Base-by-base conservation (phyloP, 2,888 invertebrate genomes). In the Erynnis tages region DNA sequence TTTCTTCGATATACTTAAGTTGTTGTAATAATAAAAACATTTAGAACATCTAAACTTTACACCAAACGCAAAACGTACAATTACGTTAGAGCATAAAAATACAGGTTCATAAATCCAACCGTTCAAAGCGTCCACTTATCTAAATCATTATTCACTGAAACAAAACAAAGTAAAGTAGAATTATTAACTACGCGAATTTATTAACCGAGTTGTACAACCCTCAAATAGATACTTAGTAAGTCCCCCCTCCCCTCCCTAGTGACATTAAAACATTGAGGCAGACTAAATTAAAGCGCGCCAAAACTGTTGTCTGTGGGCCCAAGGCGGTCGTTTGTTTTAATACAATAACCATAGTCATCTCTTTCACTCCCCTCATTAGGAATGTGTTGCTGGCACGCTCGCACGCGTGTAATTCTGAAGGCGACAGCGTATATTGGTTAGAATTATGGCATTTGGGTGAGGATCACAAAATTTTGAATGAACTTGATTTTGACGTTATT, bases 231-330 rank as follows among this genome's bases (percentile, higher is more conserved):
- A 87, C 83, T 86, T 83, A 86, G 79, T 71, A 69, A 71, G 67
- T 66, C 66, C 61, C 63, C 64, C 61, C 64, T 61, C 64, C 66
- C 61, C 62, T 71, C 79, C 80, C 80, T 60, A 54, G 76, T 70
- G 82, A 81, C 87, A 84, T 83, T 86, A 84, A 84, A 86, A 86
- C 86, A 86, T 85, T 79, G 82, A 82, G 73, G 70, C 78, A 79
- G 86, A 85, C 87, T 82, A 87, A 89, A 87, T 89, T 88, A 88
- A 86, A 89, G 81, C 85, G 79, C 81, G 84, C 86, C 86, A 85
- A 86, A 88, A 87, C 84, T 82, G 85, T 82, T 80, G 80, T 80
- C 82, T 79, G 79, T 56, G 78, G 82, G 79, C 89, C 87, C 88
- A 85, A 83, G 86, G 87, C 85, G 81, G 67, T 79, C 88, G 85